A percentile compares a stretch with the other conserved stretches of the same genome.
Conservation (phyloP, 2,797 vertebrate genomes). For the Liasis olivaceus region DNA sequence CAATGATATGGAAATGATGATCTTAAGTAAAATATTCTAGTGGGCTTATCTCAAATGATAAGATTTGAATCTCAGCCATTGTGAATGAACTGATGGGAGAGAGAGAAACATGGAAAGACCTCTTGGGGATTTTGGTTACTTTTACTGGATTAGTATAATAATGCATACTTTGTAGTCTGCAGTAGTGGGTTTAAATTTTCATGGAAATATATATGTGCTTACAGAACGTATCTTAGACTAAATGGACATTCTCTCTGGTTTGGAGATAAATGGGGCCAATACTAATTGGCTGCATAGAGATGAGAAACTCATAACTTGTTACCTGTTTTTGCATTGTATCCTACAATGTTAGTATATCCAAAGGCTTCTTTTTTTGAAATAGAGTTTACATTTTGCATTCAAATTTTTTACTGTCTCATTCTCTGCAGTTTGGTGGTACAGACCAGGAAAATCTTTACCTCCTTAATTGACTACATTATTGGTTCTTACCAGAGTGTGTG, state of each 20-base stretch:
- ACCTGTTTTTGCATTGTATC: constrained; percentile 8
- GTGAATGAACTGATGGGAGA: not conserved
- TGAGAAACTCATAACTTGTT: constrained; percentile 5
- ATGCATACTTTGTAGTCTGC: constrained; percentile 37
- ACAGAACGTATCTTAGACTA: not conserved
- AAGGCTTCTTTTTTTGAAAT: not conserved
- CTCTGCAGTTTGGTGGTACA: not conserved
- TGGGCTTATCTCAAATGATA: not conserved
- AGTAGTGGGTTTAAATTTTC: not conserved
- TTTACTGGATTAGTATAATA: not conserved
- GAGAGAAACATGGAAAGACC: not conserved
- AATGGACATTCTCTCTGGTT: constrained; percentile 30
- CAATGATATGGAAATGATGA: not conserved
- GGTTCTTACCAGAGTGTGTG: not conserved
- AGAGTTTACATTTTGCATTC: not conserved
- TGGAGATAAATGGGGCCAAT: constrained; percentile 14
- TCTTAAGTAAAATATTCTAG: not conserved
- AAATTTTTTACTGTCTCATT: not conserved
- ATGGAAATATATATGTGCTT: constrained; percentile 16
- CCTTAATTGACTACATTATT: not conserved
- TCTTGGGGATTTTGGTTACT: not conserved
- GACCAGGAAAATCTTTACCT: not conserved
- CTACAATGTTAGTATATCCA: constrained; percentile 19
- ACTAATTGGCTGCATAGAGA: constrained; percentile 5
- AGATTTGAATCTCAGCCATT: not conserved